Percentiles rank a stretch among this genome's conserved stretches.
Conservation (phyloP, 2,113 vertebrate species). For the Centropristis striata region DNA sequence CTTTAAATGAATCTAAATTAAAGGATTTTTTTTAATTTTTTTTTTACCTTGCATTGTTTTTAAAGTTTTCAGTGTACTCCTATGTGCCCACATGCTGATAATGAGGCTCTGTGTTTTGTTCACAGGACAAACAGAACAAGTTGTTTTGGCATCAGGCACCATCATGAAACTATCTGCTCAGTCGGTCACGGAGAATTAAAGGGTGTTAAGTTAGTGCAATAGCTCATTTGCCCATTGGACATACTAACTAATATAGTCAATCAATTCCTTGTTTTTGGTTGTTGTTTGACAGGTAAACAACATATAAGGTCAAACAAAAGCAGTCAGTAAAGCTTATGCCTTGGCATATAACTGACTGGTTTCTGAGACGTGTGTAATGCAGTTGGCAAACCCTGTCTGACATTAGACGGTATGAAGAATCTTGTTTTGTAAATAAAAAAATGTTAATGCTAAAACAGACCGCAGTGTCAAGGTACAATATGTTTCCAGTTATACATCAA, state of each 20-base stretch:
- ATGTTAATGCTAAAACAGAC: not conserved
- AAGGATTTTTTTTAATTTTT: not conserved
- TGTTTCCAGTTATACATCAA: not conserved
- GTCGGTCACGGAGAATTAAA: conserved; percentile 32
- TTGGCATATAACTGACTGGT: not conserved
- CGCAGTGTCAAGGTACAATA: not conserved
- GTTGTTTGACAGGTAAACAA: too few relatives aligned
- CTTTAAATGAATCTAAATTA: not conserved
- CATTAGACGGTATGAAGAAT: not conserved
- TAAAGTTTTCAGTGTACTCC: not conserved
- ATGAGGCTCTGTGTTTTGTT: conserved; percentile 48
- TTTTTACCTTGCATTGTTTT: conserved; percentile 24
- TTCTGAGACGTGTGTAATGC: not conserved
- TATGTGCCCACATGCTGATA: conserved; percentile 28
- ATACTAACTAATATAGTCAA: not conserved
- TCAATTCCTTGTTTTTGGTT: too few relatives aligned
- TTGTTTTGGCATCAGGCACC: conserved; percentile 76
- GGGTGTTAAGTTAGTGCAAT: not conserved
- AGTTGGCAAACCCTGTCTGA: not conserved
- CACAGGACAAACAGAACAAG: conserved; percentile 53
- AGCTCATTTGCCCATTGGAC: fast-evolving
- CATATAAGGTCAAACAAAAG: not conserved
- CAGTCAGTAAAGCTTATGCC: not conserved
- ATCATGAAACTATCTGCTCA: conserved; percentile 62
- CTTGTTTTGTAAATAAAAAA: conserved; percentile 14